phyloP scores from a whole-genome alignment of 2,888 invertebrate species.

The Gisinianus flammeolus region DNA sequence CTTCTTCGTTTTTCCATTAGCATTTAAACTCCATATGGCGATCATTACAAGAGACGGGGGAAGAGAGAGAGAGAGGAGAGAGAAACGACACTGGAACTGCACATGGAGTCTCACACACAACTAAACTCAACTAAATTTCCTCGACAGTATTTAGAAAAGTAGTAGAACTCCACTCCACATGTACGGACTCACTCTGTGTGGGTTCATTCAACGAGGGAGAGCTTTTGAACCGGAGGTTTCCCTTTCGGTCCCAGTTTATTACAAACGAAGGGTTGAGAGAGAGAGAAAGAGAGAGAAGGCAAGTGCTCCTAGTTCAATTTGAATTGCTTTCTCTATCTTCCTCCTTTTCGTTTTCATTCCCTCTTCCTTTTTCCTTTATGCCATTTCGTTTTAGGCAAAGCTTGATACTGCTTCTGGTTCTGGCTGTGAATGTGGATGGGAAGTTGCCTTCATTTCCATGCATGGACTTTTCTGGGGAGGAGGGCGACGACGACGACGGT shows the following conservation, averaged over 20 bases:
- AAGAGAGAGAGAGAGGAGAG: conserved; percentile 6
- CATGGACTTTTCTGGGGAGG: neutral
- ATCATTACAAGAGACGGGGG: conserved; percentile 26
- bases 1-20: conserved; percentile 39
- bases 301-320: neutral
- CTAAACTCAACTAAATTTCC: conserved; percentile 19
- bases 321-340: neutral
- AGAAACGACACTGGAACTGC: conserved; percentile 1
- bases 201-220: too few species aligned
- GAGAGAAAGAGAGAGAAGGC: neutral
- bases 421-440: too few species aligned
- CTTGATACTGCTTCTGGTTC: too few species aligned
- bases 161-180: too few species aligned
- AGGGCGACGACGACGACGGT: neutral
- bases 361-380: neutral
- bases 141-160: neutral
- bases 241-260: neutral
- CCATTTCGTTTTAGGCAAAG: neutral
- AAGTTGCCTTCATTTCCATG: too few species aligned
- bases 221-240: too few species aligned
- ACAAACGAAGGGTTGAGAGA: conserved; percentile 8
- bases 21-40: conserved; percentile 43
- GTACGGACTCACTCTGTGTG: too few species aligned
- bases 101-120: conserved; percentile 33
- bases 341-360: neutral